Evolutionary conservation across 1,140 invertebrate genomes (phyloP), one percentile per base, ranked within the genome.

Genomic region (Odontomachus brunneus): DNA sequence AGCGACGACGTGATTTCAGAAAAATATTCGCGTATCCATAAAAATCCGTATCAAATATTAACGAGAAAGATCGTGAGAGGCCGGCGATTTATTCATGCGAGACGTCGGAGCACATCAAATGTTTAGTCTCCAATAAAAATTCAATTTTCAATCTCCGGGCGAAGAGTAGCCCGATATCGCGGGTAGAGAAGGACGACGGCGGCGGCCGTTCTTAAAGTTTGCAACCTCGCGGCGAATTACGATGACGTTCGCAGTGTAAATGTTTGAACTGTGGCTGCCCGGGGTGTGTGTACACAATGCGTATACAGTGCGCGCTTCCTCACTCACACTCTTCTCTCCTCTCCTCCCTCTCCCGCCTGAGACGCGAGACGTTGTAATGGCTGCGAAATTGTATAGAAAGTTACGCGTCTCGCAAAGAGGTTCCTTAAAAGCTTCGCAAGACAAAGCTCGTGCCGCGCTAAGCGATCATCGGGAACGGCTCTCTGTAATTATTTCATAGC

Each of bases 161-260:
- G 15, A 66, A 15, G n/a, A n/a, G 19, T 55, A 78, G 66, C 15
- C 26, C 11, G 33, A 44, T 44, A 67, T 14, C 51, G 14, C 22
- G 17, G 29, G 11, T 3, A 5, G 2, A 26, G 29, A 59, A 59
- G 26, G 17, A 33, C 33, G n/a, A 44, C 14, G 57, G 12, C 38
- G n/a, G 15, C 24, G 38, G 44, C 19, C 24, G 53, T 74, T 82
- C 59, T 73, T 63, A 75, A 75, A 65, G 72, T 75, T 53, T 55
- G 44, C 72, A 63, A 65, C 29, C 38, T 19, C 0, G 19, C 22
- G 26, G 65, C 15, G 63, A 76, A 83, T 83, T 83, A 76, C 51
- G 57, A 76, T 83, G 44, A 51, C n/a, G 74, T 65, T 76, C 55
- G 66, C 57, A 44, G 49, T 15, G 55, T 59, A 83, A 83, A 85